These are phyloP conservation scores for Lasioglossum calceatum DNA, from an alignment of 2,888 invertebrate species.

Conservation along the genomic window DNA sequence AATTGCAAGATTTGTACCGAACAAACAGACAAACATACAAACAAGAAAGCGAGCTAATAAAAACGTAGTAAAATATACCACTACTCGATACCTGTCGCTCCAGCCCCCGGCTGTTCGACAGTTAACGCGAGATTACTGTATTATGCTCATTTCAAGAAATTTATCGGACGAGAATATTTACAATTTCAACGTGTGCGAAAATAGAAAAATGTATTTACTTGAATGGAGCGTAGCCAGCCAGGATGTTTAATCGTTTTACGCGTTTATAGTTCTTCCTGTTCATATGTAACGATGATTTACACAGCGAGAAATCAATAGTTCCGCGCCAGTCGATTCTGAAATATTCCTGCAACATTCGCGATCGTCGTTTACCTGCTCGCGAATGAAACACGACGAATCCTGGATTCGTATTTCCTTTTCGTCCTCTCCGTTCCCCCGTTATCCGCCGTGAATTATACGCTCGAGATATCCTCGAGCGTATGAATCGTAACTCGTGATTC, in stretches of 20 bases:
- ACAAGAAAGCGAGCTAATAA: no score
- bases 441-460: neutral
- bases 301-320: neutral
- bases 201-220: no score
- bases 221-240: neutral
- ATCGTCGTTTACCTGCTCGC: conserved; percentile 1
- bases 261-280: neutral
- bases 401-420: conserved; percentile 8
- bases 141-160: no score
- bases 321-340: conserved; percentile 4
- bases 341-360: neutral
- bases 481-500: conserved; percentile 11
- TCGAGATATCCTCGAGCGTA: conserved; percentile 8
- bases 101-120: no score
- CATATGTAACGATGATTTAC: neutral
- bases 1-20: no score
- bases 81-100: no score
- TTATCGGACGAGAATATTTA: neutral
- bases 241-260: neutral
- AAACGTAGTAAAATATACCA: no score
- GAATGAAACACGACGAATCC: conserved; percentile 15
- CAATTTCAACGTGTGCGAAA: neutral
- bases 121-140: no score
- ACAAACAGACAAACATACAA: no score
- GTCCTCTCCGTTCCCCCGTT: neutral